phyloP scores from a whole-genome alignment of 2,888 invertebrate species.

The Scaptomyza tumidula region DNA sequence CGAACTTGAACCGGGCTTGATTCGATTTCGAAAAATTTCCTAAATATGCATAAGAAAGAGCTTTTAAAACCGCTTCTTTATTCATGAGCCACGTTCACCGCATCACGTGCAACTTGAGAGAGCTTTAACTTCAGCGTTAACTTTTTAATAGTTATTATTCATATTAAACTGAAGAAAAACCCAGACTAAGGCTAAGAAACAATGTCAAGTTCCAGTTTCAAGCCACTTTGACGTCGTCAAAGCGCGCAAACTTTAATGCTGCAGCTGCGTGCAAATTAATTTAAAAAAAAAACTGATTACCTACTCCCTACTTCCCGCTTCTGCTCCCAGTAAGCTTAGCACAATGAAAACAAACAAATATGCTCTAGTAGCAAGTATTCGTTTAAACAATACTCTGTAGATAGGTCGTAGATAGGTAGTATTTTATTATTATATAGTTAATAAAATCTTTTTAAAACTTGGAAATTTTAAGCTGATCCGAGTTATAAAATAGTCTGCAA shows the following conservation, averaged over 20 bases:
- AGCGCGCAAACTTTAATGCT: conserved; percentile 45
- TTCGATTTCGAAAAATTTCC: conserved; percentile 40
- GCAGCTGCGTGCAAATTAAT: conserved; percentile 65
- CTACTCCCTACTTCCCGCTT: too few relatives aligned
- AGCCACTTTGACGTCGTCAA: conserved; percentile 37
- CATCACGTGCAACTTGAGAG: conserved; percentile 58
- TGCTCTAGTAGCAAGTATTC: background rate
- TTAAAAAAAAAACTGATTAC: conserved; percentile 29
- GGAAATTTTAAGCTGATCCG: background rate
- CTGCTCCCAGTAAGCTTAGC: background rate
- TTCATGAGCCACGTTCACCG: conserved; percentile 43
- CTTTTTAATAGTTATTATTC: conserved; percentile 4
- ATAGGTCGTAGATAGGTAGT: background rate
- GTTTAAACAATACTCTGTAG: conserved; percentile 17
- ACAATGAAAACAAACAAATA: conserved; percentile 18
- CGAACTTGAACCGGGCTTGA: conserved; percentile 65
- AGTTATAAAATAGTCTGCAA: background rate
- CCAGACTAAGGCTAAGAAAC: conserved; percentile 22
- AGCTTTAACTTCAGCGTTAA: background rate
- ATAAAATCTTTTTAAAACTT: too few relatives aligned
- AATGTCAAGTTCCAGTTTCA: conserved; percentile 33
- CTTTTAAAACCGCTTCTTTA: conserved; percentile 13
- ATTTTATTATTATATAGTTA: background rate
- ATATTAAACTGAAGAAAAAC: conserved; percentile 21
- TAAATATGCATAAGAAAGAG: conserved; percentile 15